These are phyloP conservation scores for Polylopha cassiicola DNA, from an alignment of 2,888 invertebrate species.

Conservation along the genomic window DNA sequence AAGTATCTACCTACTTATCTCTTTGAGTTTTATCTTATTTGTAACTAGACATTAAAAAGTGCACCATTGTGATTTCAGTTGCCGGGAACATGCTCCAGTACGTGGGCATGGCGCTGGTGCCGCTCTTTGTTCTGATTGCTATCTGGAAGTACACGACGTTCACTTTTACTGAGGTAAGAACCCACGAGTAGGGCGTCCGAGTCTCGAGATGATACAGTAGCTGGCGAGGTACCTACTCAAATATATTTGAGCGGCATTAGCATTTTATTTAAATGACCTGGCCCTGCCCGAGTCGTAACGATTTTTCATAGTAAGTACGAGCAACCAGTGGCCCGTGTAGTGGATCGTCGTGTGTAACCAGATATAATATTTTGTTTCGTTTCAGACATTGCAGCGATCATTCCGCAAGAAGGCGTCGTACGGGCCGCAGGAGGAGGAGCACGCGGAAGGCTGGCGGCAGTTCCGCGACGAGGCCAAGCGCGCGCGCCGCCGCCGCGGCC, in stretches of 20 bases:
- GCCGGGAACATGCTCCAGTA: conserved; percentile 59
- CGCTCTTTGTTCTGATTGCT: conserved; percentile 49
- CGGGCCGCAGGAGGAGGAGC: conserved; percentile 73
- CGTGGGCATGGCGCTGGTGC: conserved; percentile 58
- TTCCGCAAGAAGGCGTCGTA: conserved; percentile 64
- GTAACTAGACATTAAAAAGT: too few species aligned
- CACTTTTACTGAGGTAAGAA: conserved; percentile 25
- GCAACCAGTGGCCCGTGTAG: too few species aligned
- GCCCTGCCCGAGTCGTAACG: too few species aligned
- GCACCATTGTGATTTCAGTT: too few species aligned
- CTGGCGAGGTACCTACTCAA: too few species aligned
- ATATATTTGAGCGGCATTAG: too few species aligned
- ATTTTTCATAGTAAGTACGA: too few species aligned
- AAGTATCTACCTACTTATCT: background rate
- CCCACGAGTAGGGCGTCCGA: too few species aligned
- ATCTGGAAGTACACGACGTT: conserved; percentile 57
- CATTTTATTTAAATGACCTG: too few species aligned
- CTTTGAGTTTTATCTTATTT: too few species aligned
- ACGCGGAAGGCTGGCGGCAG: conserved; percentile 77
- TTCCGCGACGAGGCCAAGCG: conserved; percentile 69
- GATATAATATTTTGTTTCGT: conserved; percentile 7
- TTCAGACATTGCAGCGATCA: conserved; percentile 63
- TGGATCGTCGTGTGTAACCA: too few species aligned
- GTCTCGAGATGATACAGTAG: too few species aligned
- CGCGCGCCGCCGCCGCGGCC: conserved; percentile 46